A percentile compares a stretch with the other conserved stretches of the same genome.
Conservation (phyloP, 2,113 vertebrate genomes). For the Taurulus bubalis region DNA sequence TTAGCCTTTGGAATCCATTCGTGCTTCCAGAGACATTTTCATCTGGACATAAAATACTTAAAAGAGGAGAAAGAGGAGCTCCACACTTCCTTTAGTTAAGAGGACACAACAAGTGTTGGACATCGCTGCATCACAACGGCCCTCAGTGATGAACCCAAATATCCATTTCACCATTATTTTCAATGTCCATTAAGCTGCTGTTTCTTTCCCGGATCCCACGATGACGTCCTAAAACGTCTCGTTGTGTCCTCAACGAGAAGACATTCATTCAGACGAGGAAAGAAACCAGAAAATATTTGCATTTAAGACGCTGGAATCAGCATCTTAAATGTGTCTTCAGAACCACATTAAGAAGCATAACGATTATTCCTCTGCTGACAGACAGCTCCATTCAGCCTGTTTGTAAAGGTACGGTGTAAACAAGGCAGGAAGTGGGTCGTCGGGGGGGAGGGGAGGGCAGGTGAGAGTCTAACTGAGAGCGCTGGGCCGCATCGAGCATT, state of each 20-base stretch:
- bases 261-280: too few species aligned
- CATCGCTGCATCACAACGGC: background rate
- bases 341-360: background rate
- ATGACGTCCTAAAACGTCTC: too few species aligned
- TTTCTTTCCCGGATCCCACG: too few species aligned
- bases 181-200: background rate
- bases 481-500: conserved; percentile 74
- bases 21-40: background rate
- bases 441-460: conserved; percentile 39
- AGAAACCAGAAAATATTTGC: too few species aligned
- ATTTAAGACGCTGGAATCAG: too few species aligned
- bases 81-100: background rate
- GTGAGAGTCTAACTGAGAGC: conserved; percentile 70
- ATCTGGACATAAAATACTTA: background rate
- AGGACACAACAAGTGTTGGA: background rate
- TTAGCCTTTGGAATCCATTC: too few species aligned
- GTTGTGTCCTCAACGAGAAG: too few species aligned
- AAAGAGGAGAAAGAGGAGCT: background rate
- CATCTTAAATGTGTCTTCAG: too few species aligned
- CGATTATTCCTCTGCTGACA: conserved; percentile 1
- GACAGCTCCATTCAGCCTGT: background rate
- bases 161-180: background rate
- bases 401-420: conserved; percentile 14
- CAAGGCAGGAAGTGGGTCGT: conserved; percentile 14
- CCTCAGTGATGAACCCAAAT: background rate